Percentiles rank a stretch among this genome's conserved stretches.
These are phyloP conservation scores for Sebastes iracundus DNA, from an alignment of 2,797 vertebrate species.

Conservation along the genomic window DNA sequence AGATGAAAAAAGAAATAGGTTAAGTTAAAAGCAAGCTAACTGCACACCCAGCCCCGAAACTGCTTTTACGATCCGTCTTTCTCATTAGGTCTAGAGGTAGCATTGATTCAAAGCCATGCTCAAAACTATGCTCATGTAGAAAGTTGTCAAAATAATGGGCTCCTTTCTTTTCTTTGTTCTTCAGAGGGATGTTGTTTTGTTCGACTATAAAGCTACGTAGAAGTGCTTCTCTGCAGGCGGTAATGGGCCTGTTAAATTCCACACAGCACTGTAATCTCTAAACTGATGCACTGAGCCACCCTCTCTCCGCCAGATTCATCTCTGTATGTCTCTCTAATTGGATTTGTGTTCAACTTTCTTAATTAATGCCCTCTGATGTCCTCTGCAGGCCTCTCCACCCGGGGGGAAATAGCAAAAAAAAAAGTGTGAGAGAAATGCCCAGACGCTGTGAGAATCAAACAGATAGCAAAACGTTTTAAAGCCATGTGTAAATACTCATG, in stretches of 20 bases:
- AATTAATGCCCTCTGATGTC: conserved; percentile 64
- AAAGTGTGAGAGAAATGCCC: not conserved
- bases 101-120: conserved; percentile 11
- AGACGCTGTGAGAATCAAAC: conserved; percentile 19
- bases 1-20: conserved; percentile 3
- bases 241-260: conserved; percentile 60
- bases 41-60: not conserved
- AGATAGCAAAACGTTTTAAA: conserved; percentile 24
- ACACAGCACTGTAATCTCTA: conserved; percentile 50
- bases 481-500: not conserved
- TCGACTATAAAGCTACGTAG: conserved; percentile 10
- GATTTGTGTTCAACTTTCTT: conserved; percentile 71
- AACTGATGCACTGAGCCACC: conserved; percentile 26
- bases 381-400: conserved; percentile 14
- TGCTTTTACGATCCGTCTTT: not conserved
- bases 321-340: conserved; percentile 68
- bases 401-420: not conserved
- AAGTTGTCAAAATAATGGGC: conserved; percentile 26
- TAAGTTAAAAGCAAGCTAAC: conserved; percentile 16
- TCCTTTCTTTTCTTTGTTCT: conserved; percentile 30
- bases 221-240: conserved; percentile 37
- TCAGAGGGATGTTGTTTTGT: conserved; percentile 37
- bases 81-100: conserved; percentile 6
- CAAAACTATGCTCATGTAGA: conserved; percentile 1
- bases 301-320: conserved; percentile 39